Evolutionary conservation across 2,113 vertebrate species (phyloP).

Genomic region (Chroicocephalus ridibundus): DNA sequence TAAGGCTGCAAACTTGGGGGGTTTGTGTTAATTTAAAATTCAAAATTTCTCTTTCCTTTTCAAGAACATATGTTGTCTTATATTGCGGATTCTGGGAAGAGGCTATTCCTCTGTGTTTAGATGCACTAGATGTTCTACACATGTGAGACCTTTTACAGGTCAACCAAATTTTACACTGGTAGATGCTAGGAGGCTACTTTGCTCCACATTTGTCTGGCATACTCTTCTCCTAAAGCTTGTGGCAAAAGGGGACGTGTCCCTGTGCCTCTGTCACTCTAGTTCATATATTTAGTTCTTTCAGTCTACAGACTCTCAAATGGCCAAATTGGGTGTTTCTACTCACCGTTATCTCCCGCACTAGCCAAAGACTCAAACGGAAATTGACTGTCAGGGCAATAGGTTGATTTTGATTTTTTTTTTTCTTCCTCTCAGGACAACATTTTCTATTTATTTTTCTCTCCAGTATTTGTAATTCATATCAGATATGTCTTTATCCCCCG

Average conservation of each 20-base stretch:
- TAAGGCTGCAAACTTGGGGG: background rate
- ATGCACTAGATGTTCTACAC: background rate
- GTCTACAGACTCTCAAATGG: background rate
- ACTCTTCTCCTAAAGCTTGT: background rate
- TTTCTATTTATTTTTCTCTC: background rate
- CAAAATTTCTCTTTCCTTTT: background rate
- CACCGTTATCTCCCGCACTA: background rate
- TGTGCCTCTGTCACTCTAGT: background rate
- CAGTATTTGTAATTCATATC: background rate
- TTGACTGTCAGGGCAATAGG: background rate
- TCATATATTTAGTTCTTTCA: background rate
- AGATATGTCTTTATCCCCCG: background rate
- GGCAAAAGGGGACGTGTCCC: background rate
- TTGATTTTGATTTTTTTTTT: background rate
- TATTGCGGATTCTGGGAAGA: accelerated
- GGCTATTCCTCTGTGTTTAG: background rate
- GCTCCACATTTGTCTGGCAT: accelerated
- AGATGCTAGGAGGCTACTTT: background rate
- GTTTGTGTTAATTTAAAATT: background rate
- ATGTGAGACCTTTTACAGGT: background rate
- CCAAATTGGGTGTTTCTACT: background rate
- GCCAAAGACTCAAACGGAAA: background rate
- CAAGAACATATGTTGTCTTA: background rate
- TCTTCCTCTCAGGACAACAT: background rate
- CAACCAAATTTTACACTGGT: background rate